Evolutionary conservation across 2,113 vertebrate genomes (phyloP), one percentile per base, ranked within the genome.

Genomic region (Mustela lutreola): DNA sequence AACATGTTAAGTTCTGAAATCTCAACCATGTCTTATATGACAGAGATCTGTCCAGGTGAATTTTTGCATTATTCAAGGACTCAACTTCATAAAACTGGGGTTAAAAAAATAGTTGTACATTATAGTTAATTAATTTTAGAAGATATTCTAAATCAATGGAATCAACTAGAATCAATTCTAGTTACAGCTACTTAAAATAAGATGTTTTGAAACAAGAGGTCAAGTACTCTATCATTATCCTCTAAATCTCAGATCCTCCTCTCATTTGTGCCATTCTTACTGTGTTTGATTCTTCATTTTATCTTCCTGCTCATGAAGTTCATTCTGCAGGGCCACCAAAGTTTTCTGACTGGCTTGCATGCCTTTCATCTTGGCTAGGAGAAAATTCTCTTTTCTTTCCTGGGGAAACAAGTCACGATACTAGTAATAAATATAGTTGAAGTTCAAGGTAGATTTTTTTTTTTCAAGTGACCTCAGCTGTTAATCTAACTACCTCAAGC

Each of bases 301-400:
- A 4, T 83, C 76, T 92, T 96, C 87, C 28, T 33, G 22, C 11
- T 97, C 89, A 50, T 53, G 21, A 33, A 45, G 87, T 94, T 98
- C 91, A 21, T 26, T 95, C 89, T 97, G 58, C 62, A 83, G 92
- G 31, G 93, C 48, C 58, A 89, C 1, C 0, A 24, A 70, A 21
- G 73, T 50, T 79, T 97, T 70, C 60, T 95, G 89, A 91, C 26
- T 63, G 18, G n/a, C n/a, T 24, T 91, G 67, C 28, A 58, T 16
- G 28, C 79, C 76, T 95, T 97, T 96, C 89, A 97, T 96, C 94
- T 97, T 97, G 79, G 75, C 82, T 76, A 82, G 78, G 84, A 95
- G 39, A 63, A 70, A 33, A 18, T 53, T 58, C 39, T 93, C 87
- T 84, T 95, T 96, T 2, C 53, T 76, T 90, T 98, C 96, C 98